phyloP scores from a whole-genome alignment of 2,797 vertebrate species.

The Acipenser ruthenus region DNA sequence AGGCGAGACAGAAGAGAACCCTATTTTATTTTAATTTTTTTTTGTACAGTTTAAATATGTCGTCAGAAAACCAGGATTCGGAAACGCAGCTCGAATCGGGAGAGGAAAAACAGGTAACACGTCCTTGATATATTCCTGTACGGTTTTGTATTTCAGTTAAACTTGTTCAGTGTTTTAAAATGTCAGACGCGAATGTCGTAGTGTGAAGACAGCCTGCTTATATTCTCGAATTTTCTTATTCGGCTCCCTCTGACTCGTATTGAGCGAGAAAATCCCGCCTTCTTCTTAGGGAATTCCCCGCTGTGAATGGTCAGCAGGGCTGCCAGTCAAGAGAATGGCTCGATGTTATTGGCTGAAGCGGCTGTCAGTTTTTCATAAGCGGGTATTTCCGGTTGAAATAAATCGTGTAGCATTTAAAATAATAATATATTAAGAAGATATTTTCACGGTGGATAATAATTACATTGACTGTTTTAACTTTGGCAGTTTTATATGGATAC shows the following conservation, averaged over 20 bases:
- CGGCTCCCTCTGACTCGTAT: background rate
- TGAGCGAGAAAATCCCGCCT: slow-evolving; percentile 25
- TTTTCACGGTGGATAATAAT: too few species aligned
- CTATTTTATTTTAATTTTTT: slow-evolving; percentile 5
- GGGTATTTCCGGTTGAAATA: background rate
- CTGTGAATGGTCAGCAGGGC: slow-evolving; percentile 41
- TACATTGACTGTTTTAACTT: too few species aligned
- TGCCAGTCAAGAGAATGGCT: slow-evolving; percentile 22
- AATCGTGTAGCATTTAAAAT: background rate
- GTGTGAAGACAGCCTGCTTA: background rate
- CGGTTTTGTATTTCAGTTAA: background rate
- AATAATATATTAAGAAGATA: too few species aligned
- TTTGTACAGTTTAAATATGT: slow-evolving; percentile 40
- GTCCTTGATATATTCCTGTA: slow-evolving; percentile 15
- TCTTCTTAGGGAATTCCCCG: slow-evolving; percentile 31
- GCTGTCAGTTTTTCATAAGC: background rate
- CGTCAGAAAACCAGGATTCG: slow-evolving; percentile 59
- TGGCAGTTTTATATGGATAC: too few species aligned
- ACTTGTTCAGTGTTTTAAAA: background rate
- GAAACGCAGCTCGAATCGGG: slow-evolving; percentile 60
- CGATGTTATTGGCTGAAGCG: slow-evolving; percentile 43
- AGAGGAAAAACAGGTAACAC: slow-evolving; percentile 67
- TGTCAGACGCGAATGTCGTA: background rate
- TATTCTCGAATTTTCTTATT: slow-evolving; percentile 2
- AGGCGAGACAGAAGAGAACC: slow-evolving; percentile 9